Conservation (phyloP, 1,140 invertebrate genomes). For the Brachionus asplanchnoidis region DNA sequence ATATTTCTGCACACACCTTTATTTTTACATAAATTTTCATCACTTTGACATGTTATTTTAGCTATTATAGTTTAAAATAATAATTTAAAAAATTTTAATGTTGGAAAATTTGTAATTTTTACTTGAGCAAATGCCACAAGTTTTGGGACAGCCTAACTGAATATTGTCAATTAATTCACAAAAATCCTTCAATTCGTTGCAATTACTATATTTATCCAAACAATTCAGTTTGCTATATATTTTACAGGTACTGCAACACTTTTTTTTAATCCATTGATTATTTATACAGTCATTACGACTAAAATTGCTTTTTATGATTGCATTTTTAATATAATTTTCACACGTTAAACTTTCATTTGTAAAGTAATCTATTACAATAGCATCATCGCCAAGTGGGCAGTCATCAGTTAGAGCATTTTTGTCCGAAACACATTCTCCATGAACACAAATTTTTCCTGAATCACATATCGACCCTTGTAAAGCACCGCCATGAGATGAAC, state of each 20-base stretch:
- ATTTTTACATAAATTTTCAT: not conserved
- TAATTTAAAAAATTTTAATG: not conserved
- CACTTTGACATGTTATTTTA: conserved; percentile 8
- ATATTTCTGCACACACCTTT: not conserved
- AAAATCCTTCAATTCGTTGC: not conserved
- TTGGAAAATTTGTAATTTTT: not conserved
- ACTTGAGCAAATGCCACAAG: conserved; percentile 28
- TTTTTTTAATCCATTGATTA: not conserved
- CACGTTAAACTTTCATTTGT: conserved; percentile 10
- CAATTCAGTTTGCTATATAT: not conserved
- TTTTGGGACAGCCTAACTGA: not conserved
- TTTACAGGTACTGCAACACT: not conserved
- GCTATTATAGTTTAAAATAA: not conserved
- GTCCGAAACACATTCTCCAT: not conserved
- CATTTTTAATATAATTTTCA: not conserved
- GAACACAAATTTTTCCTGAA: not conserved
- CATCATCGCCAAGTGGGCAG: not conserved
- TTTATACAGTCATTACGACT: not conserved
- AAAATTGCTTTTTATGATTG: not conserved
- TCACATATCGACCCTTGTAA: not conserved
- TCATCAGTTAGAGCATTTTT: not conserved
- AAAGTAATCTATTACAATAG: not conserved
- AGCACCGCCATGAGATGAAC: not conserved
- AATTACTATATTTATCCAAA: conserved; percentile 2
- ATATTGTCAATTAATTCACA: not conserved